Conservation (phyloP, 2,888 invertebrate genomes). For the Callyntrura guangdongensis region DNA sequence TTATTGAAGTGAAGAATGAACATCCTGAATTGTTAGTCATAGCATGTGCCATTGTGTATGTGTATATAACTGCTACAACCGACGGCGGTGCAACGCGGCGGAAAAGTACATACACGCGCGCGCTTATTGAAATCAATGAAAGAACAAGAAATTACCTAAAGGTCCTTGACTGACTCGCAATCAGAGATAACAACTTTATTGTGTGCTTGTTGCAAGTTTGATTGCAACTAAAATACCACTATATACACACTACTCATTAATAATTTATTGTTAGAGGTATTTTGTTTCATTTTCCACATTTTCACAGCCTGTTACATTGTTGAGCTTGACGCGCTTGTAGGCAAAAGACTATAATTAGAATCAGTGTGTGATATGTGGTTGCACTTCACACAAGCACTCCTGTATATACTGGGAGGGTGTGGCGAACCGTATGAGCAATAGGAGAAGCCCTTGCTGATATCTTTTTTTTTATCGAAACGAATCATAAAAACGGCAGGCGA, state of each 20-base stretch:
- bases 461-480: too few relatives aligned
- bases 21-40: not conserved
- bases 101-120: not conserved
- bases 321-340: not conserved
- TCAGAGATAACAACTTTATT: not conserved
- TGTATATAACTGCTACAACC: not conserved
- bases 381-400: not conserved
- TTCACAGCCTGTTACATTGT: conserved; percentile 4
- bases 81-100: too few relatives aligned
- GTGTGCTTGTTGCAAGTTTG: conserved; percentile 2
- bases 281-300: not conserved
- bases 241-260: not conserved
- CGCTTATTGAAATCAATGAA: not conserved
- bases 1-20: conserved; percentile 10
- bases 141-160: not conserved
- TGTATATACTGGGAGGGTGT: not conserved
- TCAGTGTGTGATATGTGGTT: not conserved
- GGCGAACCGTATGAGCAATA: too few relatives aligned
- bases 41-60: not conserved
- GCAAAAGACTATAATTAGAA: not conserved
- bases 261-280: not conserved
- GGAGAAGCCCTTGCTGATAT: too few relatives aligned
- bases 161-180: not conserved
- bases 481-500: too few relatives aligned
- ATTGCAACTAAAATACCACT: conserved; percentile 4